Evolutionary conservation across 2,888 invertebrate species (phyloP).

Genomic region (Drosophila neutralis): DNA sequence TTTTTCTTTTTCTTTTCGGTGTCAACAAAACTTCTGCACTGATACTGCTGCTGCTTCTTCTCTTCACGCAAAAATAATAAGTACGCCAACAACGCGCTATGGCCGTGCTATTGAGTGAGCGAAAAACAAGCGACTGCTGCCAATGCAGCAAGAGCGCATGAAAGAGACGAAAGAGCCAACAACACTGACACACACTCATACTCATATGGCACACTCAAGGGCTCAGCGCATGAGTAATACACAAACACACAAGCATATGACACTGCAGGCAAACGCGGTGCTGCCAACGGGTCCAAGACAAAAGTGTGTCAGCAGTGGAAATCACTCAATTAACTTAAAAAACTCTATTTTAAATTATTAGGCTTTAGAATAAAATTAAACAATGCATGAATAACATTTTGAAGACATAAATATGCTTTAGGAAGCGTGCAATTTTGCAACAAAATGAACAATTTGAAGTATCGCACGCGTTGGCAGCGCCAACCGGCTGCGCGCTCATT

Average conservation of each 20-base stretch:
- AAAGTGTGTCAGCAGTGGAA: slow-evolving; percentile 58
- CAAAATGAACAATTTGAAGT: slow-evolving; percentile 16
- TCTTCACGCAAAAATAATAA: slow-evolving; percentile 56
- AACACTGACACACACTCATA: slow-evolving; percentile 34
- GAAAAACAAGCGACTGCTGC: slow-evolving; percentile 69
- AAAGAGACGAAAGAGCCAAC: slow-evolving; percentile 59
- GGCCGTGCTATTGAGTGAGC: slow-evolving; percentile 65
- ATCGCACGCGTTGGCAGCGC: slow-evolving; percentile 46
- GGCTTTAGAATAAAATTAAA: slow-evolving; percentile 2
- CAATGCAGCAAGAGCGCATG: slow-evolving; percentile 52
- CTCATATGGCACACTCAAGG: slow-evolving; percentile 55
- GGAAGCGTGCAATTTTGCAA: neutral
- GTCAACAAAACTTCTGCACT: slow-evolving; percentile 71
- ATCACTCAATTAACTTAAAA: neutral
- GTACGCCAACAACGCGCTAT: slow-evolving; percentile 63
- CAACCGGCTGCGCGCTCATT: slow-evolving; percentile 29
- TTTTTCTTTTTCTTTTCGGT: slow-evolving; percentile 50
- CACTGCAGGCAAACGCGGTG: slow-evolving; percentile 50
- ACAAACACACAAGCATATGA: slow-evolving; percentile 60
- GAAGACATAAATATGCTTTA: neutral
- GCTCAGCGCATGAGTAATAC: slow-evolving; percentile 63
- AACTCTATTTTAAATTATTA: neutral
- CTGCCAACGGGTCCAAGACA: slow-evolving; percentile 48
- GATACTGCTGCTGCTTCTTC: slow-evolving; percentile 48
- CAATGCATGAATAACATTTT: neutral